phyloP scores from a whole-genome alignment of 2,113 vertebrate species.

The Gulo gulo region DNA sequence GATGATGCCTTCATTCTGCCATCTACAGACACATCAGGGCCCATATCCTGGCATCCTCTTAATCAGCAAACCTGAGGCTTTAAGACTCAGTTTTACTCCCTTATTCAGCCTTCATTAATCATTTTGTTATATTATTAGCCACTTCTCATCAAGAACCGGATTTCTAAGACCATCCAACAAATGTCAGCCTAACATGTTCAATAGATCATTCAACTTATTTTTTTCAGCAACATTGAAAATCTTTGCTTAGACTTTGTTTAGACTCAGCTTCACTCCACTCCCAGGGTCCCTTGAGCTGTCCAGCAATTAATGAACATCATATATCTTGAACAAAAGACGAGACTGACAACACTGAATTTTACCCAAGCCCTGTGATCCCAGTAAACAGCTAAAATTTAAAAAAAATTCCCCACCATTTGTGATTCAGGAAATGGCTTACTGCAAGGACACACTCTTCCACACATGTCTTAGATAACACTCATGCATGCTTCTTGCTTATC shows the following conservation, averaged over 20 bases:
- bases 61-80: not conserved
- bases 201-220: not conserved
- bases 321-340: not conserved
- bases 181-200: not conserved
- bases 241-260: not conserved
- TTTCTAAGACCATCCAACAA: not conserved
- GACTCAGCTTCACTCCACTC: not conserved
- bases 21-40: not conserved
- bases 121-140: not conserved
- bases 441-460: not conserved
- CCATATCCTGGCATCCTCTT: not conserved
- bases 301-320: not conserved
- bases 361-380: not conserved
- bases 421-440: not conserved
- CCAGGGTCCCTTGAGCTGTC: not conserved
- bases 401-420: not conserved
- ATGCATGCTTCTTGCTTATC: not conserved
- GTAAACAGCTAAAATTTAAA: not conserved
- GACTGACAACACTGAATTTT: not conserved
- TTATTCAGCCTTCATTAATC: not conserved
- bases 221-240: not conserved
- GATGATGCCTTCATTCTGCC: not conserved
- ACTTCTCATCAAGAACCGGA: not conserved
- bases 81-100: not conserved
- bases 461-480: not conserved